Conservation (phyloP, 1,140 invertebrate species). For the Anagrus nilaparvatae region DNA sequence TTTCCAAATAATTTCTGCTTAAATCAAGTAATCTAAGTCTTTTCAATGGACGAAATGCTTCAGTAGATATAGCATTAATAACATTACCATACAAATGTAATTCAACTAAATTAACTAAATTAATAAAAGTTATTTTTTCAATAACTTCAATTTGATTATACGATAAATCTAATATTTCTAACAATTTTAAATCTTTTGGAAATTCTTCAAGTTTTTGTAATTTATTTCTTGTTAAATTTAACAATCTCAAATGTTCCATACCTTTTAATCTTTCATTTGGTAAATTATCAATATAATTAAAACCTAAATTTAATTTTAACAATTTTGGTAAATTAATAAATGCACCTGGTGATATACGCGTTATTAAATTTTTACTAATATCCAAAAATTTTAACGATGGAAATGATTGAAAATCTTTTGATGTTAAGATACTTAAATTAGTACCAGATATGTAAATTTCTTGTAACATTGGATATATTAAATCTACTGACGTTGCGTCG, state of each 20-base stretch:
- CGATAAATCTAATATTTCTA: conserved; percentile 73
- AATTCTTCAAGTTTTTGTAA: conserved; percentile 77
- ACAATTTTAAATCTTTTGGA: conserved; percentile 59
- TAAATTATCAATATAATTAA: conserved; percentile 73
- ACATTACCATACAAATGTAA: conserved; percentile 73
- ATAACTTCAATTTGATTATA: conserved; percentile 73
- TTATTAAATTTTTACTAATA: conserved; percentile 64
- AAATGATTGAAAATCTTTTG: conserved; percentile 81
- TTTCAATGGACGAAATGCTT: conserved; percentile 69
- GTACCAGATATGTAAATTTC: conserved; percentile 73
- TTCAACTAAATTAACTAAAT: conserved; percentile 62
- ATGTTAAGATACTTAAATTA: conserved; percentile 75
- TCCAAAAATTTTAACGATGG: conserved; percentile 65
- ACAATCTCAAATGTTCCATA: conserved; percentile 54
- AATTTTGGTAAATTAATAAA: conserved; percentile 68
- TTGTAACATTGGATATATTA: conserved; percentile 60
- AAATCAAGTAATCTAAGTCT: conserved; percentile 72
- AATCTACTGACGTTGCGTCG: conserved; percentile 51
- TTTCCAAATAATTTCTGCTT: conserved; percentile 73
- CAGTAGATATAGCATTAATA: conserved; percentile 65
- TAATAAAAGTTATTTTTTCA: conserved; percentile 62
- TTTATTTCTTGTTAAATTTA: conserved; percentile 76
- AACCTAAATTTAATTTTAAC: conserved; percentile 69
- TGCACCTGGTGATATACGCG: conserved; percentile 71
- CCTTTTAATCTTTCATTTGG: conserved; percentile 78